phyloP scores from a whole-genome alignment of 1,140 invertebrate genomes.

The Onthophagus taurus region DNA sequence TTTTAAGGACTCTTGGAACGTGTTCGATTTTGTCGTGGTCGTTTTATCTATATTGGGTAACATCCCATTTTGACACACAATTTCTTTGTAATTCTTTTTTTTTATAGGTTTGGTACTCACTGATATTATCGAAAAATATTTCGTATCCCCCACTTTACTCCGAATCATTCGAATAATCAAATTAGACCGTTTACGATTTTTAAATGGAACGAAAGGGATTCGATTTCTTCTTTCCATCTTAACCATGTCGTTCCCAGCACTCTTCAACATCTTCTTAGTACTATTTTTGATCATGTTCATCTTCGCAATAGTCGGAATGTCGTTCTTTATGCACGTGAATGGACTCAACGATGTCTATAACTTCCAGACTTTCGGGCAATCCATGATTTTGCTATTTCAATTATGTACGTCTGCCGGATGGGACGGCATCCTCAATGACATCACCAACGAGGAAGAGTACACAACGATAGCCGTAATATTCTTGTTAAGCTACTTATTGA shows the following conservation, averaged over 20 bases:
- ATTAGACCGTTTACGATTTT: conserved; percentile 89
- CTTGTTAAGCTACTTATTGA: conserved; percentile 91
- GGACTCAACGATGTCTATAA: conserved; percentile 96
- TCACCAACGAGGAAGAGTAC: conserved; percentile 93
- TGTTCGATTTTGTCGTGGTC: conserved; percentile 98
- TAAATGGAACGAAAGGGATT: conserved; percentile 96
- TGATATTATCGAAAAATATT: conserved; percentile 95
- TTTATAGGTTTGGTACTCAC: conserved; percentile 82
- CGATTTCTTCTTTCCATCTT: conserved; percentile 92
- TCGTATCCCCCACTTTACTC: conserved; percentile 93
- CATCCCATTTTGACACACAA: too few relatives aligned
- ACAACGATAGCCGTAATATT: conserved; percentile 88
- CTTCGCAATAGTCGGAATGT: conserved; percentile 99
- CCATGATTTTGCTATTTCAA: conserved; percentile 97
- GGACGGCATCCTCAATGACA: conserved; percentile 90
- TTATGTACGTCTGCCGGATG: conserved; percentile 98
- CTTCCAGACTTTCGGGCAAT: conserved; percentile 97
- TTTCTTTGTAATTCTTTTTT: conserved; percentile 11
- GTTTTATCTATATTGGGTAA: conserved; percentile 95
- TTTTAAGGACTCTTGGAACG: conserved; percentile 98
- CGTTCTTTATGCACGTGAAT: conserved; percentile 97
- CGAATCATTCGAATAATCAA: conserved; percentile 96
- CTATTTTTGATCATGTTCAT: conserved; percentile 99
- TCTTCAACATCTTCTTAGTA: conserved; percentile 97
- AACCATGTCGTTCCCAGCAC: conserved; percentile 94